phyloP scores from a whole-genome alignment of 2,113 vertebrate genomes.

The Pituophis catenifer region DNA sequence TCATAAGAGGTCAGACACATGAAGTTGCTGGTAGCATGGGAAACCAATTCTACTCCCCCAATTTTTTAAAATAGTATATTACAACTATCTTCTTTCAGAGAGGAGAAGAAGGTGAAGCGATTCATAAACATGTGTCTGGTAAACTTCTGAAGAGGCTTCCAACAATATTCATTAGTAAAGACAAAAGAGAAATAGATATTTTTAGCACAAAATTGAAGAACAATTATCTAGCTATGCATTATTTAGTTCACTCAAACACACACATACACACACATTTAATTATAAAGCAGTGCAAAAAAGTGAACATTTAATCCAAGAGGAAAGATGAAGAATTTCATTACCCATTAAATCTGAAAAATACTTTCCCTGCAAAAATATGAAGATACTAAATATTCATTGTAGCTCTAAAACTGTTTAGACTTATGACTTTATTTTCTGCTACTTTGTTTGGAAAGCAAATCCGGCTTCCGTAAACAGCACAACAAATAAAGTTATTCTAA shows the following conservation, averaged over 20 bases:
- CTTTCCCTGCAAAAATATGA: conserved; percentile 15
- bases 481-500: conserved; percentile 11
- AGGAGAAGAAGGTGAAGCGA: neutral
- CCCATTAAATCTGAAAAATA: conserved; percentile 26
- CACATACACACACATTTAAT: neutral
- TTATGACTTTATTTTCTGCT: neutral
- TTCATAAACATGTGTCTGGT: neutral
- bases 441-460: conserved; percentile 22
- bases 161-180: conserved; percentile 1
- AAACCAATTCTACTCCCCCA: neutral
- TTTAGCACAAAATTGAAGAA: neutral
- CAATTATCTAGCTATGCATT: neutral
- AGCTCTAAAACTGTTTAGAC: neutral
- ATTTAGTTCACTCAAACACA: neutral
- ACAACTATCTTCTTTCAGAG: neutral
- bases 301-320: conserved; percentile 22
- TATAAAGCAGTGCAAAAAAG: conserved; percentile 12
- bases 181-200: neutral
- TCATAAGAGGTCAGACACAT: neutral
- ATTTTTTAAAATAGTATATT: neutral
- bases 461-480: conserved; percentile 24
- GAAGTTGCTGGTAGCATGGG: neutral
- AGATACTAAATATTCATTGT: neutral
- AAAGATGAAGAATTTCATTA: conserved; percentile 14
- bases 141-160: neutral